These are phyloP conservation scores for Tenthredo scrophulariae DNA, from an alignment of 2,888 invertebrate genomes.

Conservation along the genomic window DNA sequence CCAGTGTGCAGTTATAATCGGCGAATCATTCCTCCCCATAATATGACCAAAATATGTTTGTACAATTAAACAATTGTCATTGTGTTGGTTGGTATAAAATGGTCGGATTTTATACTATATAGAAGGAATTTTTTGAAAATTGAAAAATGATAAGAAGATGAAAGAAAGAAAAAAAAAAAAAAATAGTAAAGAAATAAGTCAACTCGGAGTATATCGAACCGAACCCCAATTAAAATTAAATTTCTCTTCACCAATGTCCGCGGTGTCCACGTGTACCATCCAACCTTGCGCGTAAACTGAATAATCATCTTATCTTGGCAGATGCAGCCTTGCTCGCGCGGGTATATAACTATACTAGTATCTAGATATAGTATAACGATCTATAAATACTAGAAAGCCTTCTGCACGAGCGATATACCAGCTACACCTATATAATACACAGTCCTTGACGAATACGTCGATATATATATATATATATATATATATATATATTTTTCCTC, in stretches of 20 bases:
- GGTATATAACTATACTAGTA: not conserved
- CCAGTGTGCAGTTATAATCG: conserved; percentile 1
- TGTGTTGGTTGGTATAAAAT: too few relatives aligned
- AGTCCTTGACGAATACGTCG: conserved; percentile 5
- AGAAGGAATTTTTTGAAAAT: too few relatives aligned
- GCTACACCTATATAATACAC: not conserved
- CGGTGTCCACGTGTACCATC: conserved; percentile 6
- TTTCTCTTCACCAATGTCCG: not conserved
- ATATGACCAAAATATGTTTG: not conserved
- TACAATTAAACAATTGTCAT: not conserved
- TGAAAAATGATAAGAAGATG: not conserved
- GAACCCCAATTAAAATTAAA: not conserved
- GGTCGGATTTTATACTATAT: too few relatives aligned
- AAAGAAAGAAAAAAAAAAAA: not conserved
- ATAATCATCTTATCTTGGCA: conserved; percentile 41
- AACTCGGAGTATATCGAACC: not conserved
- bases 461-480: not conserved
- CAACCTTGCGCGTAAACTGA: conserved; percentile 1
- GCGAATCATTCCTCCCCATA: not conserved
- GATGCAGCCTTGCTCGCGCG: conserved; percentile 29
- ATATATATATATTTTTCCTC: too few relatives aligned
- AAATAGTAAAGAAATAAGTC: not conserved
- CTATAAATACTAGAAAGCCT: conserved; percentile 34
- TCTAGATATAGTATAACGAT: conserved; percentile 10
- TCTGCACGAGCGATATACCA: conserved; percentile 21